A percentile compares a stretch with the other conserved stretches of the same genome.
Conservation (phyloP, 1,140 invertebrate genomes). For the Panulirus ornatus region DNA sequence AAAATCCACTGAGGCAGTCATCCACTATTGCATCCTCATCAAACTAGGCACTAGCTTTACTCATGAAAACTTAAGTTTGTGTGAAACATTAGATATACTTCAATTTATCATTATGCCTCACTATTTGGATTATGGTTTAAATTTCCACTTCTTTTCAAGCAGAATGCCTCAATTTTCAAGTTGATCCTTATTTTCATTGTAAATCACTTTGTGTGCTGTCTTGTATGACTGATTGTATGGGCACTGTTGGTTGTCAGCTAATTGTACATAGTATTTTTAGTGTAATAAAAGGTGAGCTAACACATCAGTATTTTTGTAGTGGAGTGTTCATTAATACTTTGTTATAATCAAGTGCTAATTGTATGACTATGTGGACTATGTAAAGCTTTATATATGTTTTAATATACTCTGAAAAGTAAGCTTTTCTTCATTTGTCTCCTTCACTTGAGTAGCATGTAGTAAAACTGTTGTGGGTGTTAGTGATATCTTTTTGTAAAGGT, state of each 20-base stretch:
- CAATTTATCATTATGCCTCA: conserved; percentile 1
- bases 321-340: conserved; percentile 10
- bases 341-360: conserved; percentile 1
- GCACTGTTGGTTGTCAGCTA: not conserved
- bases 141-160: too few species aligned
- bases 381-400: conserved; percentile 24
- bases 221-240: not conserved
- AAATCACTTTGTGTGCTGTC: not conserved
- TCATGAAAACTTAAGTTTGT: not conserved
- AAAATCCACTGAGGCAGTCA: too few species aligned
- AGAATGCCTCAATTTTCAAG: too few species aligned
- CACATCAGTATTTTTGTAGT: conserved; percentile 9
- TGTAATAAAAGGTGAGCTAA: not conserved
- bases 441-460: not conserved
- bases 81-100: not conserved
- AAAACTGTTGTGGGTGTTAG: too few species aligned
- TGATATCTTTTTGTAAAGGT: too few species aligned
- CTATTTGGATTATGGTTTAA: not conserved
- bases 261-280: conserved; percentile 12
- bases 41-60: too few species aligned
- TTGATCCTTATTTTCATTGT: too few species aligned
- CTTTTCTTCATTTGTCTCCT: not conserved
- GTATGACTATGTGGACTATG: not conserved
- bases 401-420: conserved; percentile 9
- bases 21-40: not conserved